phyloP scores from a whole-genome alignment of 1,140 invertebrate genomes.

The Lasioglossum albipes region DNA sequence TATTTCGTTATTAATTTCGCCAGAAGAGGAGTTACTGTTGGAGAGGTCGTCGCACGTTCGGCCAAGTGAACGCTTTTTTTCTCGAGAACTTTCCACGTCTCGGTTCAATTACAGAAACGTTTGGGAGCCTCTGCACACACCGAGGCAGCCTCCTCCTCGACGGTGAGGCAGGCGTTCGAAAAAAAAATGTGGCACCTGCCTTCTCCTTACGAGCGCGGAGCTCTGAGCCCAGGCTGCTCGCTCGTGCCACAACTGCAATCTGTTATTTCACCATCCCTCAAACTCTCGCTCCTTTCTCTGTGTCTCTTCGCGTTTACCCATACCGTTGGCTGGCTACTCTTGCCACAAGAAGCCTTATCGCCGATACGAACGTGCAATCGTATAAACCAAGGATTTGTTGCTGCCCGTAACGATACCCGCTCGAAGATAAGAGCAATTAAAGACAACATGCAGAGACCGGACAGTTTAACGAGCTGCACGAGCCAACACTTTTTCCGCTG shows the following conservation, averaged over 20 bases:
- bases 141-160: conserved; percentile 54
- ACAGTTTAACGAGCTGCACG: conserved; percentile 22
- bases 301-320: conserved; percentile 55
- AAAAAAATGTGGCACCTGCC: conserved; percentile 77
- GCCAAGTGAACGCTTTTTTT: not conserved
- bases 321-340: conserved; percentile 23
- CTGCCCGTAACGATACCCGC: conserved; percentile 37
- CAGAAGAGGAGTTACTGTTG: too few species aligned
- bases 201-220: conserved; percentile 64
- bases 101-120: conserved; percentile 26
- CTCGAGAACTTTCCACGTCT: conserved; percentile 26
- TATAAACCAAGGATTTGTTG: conserved; percentile 52
- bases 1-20: too few species aligned
- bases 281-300: conserved; percentile 40
- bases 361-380: conserved; percentile 41
- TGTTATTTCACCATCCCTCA: conserved; percentile 70
- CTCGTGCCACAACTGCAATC: conserved; percentile 77
- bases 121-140: conserved; percentile 68
- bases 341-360: conserved; percentile 49
- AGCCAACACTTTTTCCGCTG: not conserved
- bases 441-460: conserved; percentile 14
- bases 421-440: conserved; percentile 57
- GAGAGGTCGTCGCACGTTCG: not conserved
- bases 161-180: conserved; percentile 58
- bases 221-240: conserved; percentile 63